Evolutionary conservation across 2,888 invertebrate genomes (phyloP), one percentile per base, ranked within the genome.

Genomic region (Sinodicranocentrus sp.): DNA sequence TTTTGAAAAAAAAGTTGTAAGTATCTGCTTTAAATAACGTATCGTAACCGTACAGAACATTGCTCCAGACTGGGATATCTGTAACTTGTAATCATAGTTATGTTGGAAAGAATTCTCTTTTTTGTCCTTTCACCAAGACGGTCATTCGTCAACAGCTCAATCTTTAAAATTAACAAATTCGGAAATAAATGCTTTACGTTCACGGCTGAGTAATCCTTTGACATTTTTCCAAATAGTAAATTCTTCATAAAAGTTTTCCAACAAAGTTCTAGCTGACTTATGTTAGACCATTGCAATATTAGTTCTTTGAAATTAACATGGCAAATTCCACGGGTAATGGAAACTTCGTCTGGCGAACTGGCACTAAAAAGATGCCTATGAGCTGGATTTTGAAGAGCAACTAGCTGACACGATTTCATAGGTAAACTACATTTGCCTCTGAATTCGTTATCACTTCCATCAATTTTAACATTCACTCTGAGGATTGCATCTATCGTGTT

Each of bases 241-340:
- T 79, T 78, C 19, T 72, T 82, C 59, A 82, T 78, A 0, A 78
- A 48, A 2, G 86, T 26, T 72, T 76, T 76, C 86, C 86, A 86
- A 23, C 82, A 80, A 8, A 84, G 52, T n/a, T 77, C 77, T 19
- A 86, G 65, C 5, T 67, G 82, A 3, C 44, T 84, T 17, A 86
- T 59, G 19, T 43, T 19, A 10, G 44, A 28, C 86, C 86, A 86
- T 15, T 78, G 44, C n/a, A 23, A n/a, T 0, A 83, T 5, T 57
- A 86, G 28, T 61, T 84, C 84, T 21, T 78, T 59, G 43, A 86
- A 67, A 54, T 84, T 86, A 44, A 82, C 28, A 1, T 73, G 77
- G 57, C 78, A 73, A 13, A 86, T 82, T 54, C 84, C 80, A 23
- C 79, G 54, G 8, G 26, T 15, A n/a, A 84, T 59, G 21, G 48